phyloP scores from a whole-genome alignment of 2,888 invertebrate species.

The Allophyes oxyacanthae region DNA sequence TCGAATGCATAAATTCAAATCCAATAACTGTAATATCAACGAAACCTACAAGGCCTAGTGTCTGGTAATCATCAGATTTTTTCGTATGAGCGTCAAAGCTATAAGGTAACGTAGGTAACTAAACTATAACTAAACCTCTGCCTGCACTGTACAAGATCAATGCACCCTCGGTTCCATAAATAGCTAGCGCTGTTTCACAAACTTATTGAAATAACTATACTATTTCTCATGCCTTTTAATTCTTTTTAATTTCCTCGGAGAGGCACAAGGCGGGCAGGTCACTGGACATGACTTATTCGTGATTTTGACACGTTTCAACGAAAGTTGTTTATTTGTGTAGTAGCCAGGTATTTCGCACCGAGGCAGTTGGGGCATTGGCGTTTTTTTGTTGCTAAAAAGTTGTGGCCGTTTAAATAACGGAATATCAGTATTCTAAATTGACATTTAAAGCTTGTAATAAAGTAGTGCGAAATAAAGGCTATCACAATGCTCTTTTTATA shows the following conservation, averaged over 20 bases:
- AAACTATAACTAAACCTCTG: conserved; percentile 39
- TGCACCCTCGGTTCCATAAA: conserved; percentile 75
- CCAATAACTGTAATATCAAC: too few species aligned
- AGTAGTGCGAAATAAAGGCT: too few species aligned
- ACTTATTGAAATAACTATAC: conserved; percentile 40
- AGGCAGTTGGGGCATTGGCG: conserved; percentile 2
- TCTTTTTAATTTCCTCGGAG: conserved; percentile 36
- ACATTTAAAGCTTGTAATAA: too few species aligned
- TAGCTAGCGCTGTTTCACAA: conserved; percentile 59
- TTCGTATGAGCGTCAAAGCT: conserved; percentile 1
- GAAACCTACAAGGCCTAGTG: background rate
- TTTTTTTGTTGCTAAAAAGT: background rate
- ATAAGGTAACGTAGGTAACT: conserved; percentile 6
- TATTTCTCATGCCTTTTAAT: conserved; percentile 15
- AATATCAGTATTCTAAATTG: conserved; percentile 8
- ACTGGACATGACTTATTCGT: conserved; percentile 29
- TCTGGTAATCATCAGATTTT: too few species aligned
- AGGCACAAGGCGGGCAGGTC: conserved; percentile 32
- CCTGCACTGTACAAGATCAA: conserved; percentile 67
- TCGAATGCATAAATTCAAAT: too few species aligned
- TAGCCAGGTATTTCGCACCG: background rate
- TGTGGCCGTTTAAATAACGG: background rate
- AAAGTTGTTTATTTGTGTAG: conserved; percentile 34
- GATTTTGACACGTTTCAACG: conserved; percentile 18
- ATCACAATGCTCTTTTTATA: too few species aligned